phyloP scores from a whole-genome alignment of 2,113 vertebrate genomes.

The Dinomys branickii region DNA sequence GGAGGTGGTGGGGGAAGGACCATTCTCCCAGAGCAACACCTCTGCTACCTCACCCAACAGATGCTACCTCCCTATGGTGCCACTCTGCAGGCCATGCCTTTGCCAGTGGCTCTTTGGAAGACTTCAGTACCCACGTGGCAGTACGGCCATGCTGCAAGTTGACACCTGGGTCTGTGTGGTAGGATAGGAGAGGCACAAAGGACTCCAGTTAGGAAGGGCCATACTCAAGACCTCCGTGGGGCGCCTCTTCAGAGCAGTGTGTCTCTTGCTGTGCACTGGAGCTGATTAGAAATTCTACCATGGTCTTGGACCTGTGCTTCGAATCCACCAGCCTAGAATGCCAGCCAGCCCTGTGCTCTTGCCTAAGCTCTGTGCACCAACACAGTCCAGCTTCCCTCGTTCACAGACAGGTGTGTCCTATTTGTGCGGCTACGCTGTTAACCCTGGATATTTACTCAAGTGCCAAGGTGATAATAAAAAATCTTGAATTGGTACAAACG shows the following conservation, averaged over 20 bases:
- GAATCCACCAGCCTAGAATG: background rate
- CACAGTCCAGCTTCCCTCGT: background rate
- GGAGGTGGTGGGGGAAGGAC: background rate
- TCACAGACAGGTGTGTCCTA: background rate
- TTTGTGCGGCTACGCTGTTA: background rate
- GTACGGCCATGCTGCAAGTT: background rate
- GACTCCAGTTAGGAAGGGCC: background rate
- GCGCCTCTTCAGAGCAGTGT: background rate
- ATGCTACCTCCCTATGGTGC: too few relatives aligned
- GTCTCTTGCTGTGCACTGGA: background rate
- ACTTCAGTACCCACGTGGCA: background rate
- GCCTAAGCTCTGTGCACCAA: background rate
- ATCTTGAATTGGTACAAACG: conserved; percentile 7
- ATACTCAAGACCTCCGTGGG: background rate
- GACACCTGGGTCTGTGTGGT: background rate
- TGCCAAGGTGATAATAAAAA: background rate
- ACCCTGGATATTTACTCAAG: conserved; percentile 41
- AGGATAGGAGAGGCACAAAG: background rate
- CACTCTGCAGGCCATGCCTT: background rate
- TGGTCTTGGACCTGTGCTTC: background rate
- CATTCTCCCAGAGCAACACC: background rate
- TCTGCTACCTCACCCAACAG: background rate
- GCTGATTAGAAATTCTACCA: background rate
- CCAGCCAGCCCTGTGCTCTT: background rate
- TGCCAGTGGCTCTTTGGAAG: background rate